Evolutionary conservation across 1,140 invertebrate genomes (phyloP).

Genomic region (Zophobas morio): DNA sequence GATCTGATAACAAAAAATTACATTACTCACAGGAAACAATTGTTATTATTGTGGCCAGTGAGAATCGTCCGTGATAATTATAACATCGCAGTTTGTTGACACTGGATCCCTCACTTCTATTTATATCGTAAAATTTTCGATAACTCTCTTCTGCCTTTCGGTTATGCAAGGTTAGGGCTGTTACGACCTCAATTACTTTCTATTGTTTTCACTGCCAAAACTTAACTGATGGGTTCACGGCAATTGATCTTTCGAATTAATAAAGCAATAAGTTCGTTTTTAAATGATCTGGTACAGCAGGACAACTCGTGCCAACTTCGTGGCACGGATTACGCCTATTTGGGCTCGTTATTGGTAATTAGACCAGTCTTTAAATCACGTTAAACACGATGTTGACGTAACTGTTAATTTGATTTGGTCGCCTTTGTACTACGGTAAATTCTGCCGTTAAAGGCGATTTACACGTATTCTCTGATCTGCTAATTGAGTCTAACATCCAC

Average conservation of each 20-base stretch:
- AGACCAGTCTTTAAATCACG: not conserved
- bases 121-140: not conserved
- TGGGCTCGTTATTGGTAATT: conserved; percentile 1
- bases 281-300: conserved; percentile 1
- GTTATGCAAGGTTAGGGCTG: conserved; percentile 12
- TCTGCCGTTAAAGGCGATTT: conserved; percentile 23
- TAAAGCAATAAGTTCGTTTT: conserved; percentile 7
- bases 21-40: conserved; percentile 26
- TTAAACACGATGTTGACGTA: conserved; percentile 2
- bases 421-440: conserved; percentile 4
- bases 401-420: conserved; percentile 26
- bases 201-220: conserved; percentile 25
- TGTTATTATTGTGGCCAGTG: conserved; percentile 17
- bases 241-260: conserved; percentile 30
- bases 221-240: conserved; percentile 21
- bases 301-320: conserved; percentile 24
- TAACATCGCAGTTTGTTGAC: conserved; percentile 24
- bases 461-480: not conserved
- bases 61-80: conserved; percentile 6
- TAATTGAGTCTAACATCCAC: too few species aligned
- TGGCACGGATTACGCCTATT: not conserved
- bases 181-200: conserved; percentile 1
- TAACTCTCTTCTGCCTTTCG: not conserved
- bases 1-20: conserved; percentile 25
- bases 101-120: not conserved